A percentile compares a stretch with the other conserved stretches of the same genome.
Conservation (phyloP, 2,113 vertebrate genomes). For the Alaudala cheleensis region DNA sequence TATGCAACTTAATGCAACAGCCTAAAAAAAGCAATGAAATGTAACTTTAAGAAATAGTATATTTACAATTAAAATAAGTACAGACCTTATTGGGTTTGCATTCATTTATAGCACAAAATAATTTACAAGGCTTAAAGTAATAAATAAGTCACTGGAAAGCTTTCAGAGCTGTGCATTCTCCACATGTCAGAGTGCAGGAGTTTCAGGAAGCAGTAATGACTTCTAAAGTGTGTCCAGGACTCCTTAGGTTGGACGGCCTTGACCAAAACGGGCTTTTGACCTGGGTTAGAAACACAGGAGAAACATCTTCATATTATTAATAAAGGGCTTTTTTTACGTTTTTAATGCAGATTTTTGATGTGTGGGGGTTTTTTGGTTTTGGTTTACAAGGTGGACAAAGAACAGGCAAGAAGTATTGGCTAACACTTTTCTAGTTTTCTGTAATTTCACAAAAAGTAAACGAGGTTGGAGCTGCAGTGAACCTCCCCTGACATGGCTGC, state of each 20-base stretch:
- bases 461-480: neutral
- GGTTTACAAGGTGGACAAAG: neutral
- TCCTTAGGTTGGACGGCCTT: constrained; percentile 73
- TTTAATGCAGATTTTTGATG: neutral
- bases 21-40: constrained; percentile 48
- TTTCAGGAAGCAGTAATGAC: constrained; percentile 43
- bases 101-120: constrained; percentile 54
- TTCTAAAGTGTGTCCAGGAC: neutral
- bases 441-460: neutral
- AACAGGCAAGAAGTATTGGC: neutral
- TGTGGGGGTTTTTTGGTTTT: fast-evolving
- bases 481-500: neutral
- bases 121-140: constrained; percentile 59
- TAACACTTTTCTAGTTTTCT: neutral
- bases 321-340: neutral
- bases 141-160: constrained; percentile 71
- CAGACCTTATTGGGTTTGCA: constrained; percentile 47
- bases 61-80: constrained; percentile 74
- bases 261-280: constrained; percentile 77
- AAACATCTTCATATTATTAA: neutral
- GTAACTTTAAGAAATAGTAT: constrained; percentile 51
- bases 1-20: constrained; percentile 42
- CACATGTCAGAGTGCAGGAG: neutral
- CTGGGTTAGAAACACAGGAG: constrained; percentile 53
- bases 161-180: constrained; percentile 45